Conservation (phyloP, 2,888 invertebrate species). For the Ypsolopha scabrella region DNA sequence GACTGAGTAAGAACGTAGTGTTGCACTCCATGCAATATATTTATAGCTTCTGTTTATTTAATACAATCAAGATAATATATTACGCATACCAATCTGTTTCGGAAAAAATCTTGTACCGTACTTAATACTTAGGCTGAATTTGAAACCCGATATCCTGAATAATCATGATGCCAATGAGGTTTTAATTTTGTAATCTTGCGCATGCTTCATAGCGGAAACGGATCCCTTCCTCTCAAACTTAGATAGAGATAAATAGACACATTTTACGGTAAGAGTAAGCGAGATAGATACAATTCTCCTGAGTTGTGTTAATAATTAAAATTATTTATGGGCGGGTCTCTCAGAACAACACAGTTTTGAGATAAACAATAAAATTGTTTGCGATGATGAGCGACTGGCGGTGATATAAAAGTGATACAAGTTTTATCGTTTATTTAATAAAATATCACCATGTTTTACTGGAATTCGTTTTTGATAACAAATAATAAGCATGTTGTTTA, state of each 20-base stretch:
- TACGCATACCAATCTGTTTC: too few species aligned
- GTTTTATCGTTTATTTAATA: slow-evolving; percentile 1
- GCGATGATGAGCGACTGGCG: slow-evolving; percentile 4
- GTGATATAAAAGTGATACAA: slow-evolving; percentile 8
- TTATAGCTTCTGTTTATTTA: too few species aligned
- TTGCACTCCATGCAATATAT: too few species aligned
- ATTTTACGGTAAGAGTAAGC: slow-evolving; percentile 8
- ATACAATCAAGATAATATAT: too few species aligned
- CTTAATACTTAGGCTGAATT: too few species aligned
- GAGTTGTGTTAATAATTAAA: slow-evolving; percentile 12
- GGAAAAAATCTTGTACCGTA: too few species aligned
- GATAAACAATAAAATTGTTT: slow-evolving; percentile 11
- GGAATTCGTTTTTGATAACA: slow-evolving; percentile 17
- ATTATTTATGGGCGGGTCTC: slow-evolving; percentile 12
- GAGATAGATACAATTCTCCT: slow-evolving; percentile 9
- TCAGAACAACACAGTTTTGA: slow-evolving; percentile 9
- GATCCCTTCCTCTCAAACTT: slow-evolving; percentile 6
- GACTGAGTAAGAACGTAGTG: too few species aligned
- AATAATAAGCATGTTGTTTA: slow-evolving; percentile 1
- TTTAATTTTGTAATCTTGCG: slow-evolving; percentile 14
- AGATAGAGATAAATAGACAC: slow-evolving; percentile 9
- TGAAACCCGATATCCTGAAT: slow-evolving; percentile 9
- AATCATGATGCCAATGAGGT: slow-evolving; percentile 9
- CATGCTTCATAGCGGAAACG: slow-evolving; percentile 15
- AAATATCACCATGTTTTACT: slow-evolving; percentile 6